phyloP scores from a whole-genome alignment of 2,113 vertebrate genomes.

The Acinonyx jubatus region DNA sequence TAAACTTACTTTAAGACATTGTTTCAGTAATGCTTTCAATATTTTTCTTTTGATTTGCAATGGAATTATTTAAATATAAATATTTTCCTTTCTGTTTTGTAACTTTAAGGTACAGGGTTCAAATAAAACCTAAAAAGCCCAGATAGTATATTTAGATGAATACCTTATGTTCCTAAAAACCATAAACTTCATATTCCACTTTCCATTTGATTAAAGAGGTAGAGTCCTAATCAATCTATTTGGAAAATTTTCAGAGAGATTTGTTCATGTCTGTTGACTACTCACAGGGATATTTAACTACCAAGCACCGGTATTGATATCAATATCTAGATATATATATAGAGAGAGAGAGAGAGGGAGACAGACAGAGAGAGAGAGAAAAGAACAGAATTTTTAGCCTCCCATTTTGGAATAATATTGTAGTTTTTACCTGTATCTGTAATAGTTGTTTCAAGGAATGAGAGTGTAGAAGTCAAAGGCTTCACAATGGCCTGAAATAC shows the following conservation, averaged over 20 bases:
- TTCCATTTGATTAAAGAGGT: neutral
- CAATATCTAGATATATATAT: neutral
- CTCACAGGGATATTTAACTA: neutral
- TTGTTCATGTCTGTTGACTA: neutral
- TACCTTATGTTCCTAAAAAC: neutral
- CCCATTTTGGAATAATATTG: neutral
- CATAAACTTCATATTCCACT: neutral
- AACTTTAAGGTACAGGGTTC: neutral
- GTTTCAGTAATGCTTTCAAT: neutral
- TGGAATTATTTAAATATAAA: conserved; percentile 36
- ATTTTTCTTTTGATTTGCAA: conserved; percentile 27
- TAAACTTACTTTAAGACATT: neutral
- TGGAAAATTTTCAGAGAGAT: neutral
- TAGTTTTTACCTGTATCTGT: neutral
- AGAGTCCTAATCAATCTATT: neutral
- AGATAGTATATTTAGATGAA: neutral
- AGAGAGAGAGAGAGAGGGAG: too few species aligned
- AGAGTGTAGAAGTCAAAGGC: neutral
- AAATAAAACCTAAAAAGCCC: neutral
- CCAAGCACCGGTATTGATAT: neutral
- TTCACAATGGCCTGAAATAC: neutral
- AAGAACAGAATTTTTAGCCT: neutral
- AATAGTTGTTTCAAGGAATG: neutral
- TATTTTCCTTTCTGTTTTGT: neutral
- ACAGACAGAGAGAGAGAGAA: neutral